Evolutionary conservation across 2,113 vertebrate species (phyloP).

Genomic region (Nycticebus coucang): DNA sequence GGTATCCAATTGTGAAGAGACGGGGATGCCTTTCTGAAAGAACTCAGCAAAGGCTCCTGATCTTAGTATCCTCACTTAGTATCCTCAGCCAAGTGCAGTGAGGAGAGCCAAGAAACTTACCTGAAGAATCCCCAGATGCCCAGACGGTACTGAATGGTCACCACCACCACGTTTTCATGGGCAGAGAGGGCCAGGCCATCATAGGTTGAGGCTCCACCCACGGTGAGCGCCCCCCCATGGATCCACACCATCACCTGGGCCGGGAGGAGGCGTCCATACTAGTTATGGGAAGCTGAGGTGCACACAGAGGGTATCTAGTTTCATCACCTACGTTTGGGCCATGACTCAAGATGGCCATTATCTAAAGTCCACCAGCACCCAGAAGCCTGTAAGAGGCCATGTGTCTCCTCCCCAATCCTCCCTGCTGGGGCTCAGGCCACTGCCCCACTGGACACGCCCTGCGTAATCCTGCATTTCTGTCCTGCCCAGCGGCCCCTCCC

Average conservation of each 20-base stretch:
- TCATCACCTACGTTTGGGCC: neutral
- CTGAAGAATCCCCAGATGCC: constrained; percentile 89
- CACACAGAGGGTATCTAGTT: accelerated
- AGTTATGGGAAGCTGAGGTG: neutral
- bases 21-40: neutral
- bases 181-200: constrained; percentile 85
- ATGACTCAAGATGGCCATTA: neutral
- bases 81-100: neutral
- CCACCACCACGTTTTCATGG: constrained; percentile 88
- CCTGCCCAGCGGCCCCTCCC: neutral
- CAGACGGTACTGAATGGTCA: constrained; percentile 89
- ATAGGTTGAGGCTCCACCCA: constrained; percentile 82
- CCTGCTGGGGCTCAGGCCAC: too few species aligned
- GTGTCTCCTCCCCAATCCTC: accelerated
- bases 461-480: neutral
- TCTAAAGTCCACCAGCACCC: neutral
- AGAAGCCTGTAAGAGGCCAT: neutral
- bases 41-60: neutral
- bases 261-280: neutral
- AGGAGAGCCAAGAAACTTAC: constrained; percentile 66
- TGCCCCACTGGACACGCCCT: accelerated
- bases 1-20: neutral
- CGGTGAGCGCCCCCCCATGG: constrained; percentile 85
- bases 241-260: constrained; percentile 91
- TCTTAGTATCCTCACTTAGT: neutral